Evolutionary conservation across 2,113 vertebrate species (phyloP).

Genomic region (Nycticryphes semicollaris): DNA sequence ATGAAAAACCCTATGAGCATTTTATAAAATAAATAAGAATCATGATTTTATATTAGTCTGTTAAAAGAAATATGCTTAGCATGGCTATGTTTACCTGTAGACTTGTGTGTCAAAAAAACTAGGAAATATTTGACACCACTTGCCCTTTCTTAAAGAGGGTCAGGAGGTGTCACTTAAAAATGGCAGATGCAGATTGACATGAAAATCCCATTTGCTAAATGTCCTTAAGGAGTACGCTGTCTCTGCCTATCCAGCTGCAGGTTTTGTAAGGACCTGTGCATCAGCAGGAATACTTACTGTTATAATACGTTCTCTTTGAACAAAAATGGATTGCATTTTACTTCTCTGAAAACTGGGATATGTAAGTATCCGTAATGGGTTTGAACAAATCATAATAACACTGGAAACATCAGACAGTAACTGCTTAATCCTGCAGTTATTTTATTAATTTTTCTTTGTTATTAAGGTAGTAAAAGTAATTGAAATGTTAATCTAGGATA

Average conservation of each 20-base stretch:
- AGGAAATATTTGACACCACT: background rate
- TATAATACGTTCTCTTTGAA: background rate
- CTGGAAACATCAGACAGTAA: background rate
- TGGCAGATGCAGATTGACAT: background rate
- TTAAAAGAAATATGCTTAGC: background rate
- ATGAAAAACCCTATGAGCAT: background rate
- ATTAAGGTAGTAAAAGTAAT: conserved; percentile 26
- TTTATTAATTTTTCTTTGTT: conserved; percentile 35
- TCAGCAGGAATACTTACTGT: background rate
- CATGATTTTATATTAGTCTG: background rate
- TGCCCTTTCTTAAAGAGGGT: background rate
- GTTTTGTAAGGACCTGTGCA: background rate
- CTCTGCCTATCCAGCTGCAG: background rate
- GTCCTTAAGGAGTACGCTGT: background rate
- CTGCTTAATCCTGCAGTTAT: conserved; percentile 2
- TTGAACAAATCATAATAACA: conserved; percentile 11
- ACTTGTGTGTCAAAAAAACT: background rate
- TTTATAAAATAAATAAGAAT: background rate
- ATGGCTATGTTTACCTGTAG: background rate
- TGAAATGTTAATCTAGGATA: conserved; percentile 22
- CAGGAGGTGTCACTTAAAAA: background rate
- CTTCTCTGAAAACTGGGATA: background rate
- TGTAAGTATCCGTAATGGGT: background rate
- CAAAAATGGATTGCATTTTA: background rate
- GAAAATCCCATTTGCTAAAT: background rate